Evolutionary conservation across 2,888 invertebrate genomes (phyloP), one percentile per base, ranked within the genome.

Genomic region (Pachycephus smyrnensis): DNA sequence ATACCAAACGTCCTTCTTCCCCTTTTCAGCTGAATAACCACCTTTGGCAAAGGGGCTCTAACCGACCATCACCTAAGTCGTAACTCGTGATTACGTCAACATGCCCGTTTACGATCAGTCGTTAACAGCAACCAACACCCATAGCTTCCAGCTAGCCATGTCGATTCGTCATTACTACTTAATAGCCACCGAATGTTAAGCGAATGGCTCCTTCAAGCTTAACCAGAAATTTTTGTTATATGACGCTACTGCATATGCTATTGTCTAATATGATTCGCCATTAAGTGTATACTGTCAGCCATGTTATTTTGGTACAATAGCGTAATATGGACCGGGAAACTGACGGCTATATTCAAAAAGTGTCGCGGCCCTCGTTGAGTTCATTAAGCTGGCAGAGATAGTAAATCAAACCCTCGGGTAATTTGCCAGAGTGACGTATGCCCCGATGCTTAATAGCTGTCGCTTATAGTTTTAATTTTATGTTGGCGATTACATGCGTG

Each of bases 51-150:
- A 55, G 55, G 55, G 23, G 55, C 55, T 55, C 55, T 55, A 55
- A 55, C 55, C 23, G 55, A 23, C 55, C 75, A 75, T 75, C 40
- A 12, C 9, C 75, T 40, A 32, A 75, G 30, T 40, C 40, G 40
- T 75, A 55, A 75, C 68, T 69, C 36, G 69, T 73, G 77, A 69
- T 76, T 75, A 75, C 78, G 74, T 69, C 78, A 77, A 78, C 55
- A 23, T 9, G 15, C 23, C 55, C 55, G 55, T 55, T 55, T 55
- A 55, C 55, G 55, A 55, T 55, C 55, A 55, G 55, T 23, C 55
- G 55, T 55, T 55, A 55, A 55, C 55, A 23, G 23, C 55, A 23
- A 23, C 55, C 55, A 55, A 55, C 23, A 23, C 9, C 9, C 55
- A 23, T 55, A 55, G 55, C 55, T 55, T 55, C 55, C 23, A 55